Conservation (phyloP, 2,888 invertebrate species). For the Melinopterus prodromus region DNA sequence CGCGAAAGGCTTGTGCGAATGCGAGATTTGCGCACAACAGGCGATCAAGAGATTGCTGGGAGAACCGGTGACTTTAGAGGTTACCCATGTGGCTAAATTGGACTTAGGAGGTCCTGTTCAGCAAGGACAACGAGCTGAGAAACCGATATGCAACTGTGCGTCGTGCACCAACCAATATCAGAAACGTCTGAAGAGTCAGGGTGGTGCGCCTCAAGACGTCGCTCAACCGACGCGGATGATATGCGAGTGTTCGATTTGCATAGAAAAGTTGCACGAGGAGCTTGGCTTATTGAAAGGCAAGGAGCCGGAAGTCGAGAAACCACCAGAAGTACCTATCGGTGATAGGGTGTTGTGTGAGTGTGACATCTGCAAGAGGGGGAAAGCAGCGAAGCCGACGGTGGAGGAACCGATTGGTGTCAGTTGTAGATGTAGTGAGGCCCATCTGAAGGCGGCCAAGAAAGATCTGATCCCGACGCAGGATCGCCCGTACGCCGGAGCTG, state of each 20-base stretch:
- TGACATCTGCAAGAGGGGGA: neutral
- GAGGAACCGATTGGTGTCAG: neutral
- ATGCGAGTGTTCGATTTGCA: neutral
- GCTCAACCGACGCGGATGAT: neutral
- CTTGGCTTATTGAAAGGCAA: too few relatives aligned
- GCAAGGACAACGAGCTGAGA: neutral
- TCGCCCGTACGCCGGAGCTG: neutral
- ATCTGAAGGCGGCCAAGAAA: conserved; percentile 5
- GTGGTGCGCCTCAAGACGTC: neutral
- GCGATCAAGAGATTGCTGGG: neutral
- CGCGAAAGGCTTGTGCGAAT: neutral
- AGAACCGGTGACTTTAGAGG: neutral
- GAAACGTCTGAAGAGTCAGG: neutral
- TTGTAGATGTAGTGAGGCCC: conserved; percentile 20
- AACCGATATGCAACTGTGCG: neutral
- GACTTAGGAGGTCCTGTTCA: neutral
- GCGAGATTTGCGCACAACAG: neutral
- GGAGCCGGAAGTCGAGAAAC: neutral
- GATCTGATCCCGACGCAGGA: neutral
- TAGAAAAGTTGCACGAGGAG: neutral
- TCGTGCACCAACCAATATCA: neutral
- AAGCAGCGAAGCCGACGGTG: neutral
- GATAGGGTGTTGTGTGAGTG: conserved; percentile 6
- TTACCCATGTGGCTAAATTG: neutral
- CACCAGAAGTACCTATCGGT: neutral